These are phyloP conservation scores for Patella ulyssiponensis DNA, from an alignment of 2,888 invertebrate genomes.

Conservation along the genomic window DNA sequence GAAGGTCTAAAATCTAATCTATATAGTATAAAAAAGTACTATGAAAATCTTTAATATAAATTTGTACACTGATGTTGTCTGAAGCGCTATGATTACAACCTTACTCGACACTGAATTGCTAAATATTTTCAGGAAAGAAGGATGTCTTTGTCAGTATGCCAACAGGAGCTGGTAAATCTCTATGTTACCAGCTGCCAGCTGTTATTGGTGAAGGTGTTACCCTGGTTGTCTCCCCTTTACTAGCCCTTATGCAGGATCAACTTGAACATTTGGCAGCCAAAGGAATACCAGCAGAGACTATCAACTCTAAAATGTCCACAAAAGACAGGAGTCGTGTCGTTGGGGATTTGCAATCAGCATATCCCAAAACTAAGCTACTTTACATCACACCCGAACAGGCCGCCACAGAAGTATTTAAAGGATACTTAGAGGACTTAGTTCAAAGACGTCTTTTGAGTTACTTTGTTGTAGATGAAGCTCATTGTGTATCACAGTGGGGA, in stretches of 20 bases:
- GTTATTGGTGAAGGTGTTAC: constrained; percentile 84
- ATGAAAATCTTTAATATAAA: too few relatives aligned
- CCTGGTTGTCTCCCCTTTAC: constrained; percentile 93
- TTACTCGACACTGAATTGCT: neutral
- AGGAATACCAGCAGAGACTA: constrained; percentile 87
- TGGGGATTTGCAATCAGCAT: constrained; percentile 80
- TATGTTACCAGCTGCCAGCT: constrained; percentile 97
- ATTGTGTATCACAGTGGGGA: constrained; percentile 94
- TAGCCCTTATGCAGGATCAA: constrained; percentile 96
- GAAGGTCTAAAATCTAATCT: too few relatives aligned
- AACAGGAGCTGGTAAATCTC: constrained; percentile 94
- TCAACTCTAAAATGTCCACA: constrained; percentile 90
- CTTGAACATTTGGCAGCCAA: constrained; percentile 85
- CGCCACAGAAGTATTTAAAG: constrained; percentile 77
- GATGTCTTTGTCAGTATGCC: constrained; percentile 99
- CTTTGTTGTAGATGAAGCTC: constrained; percentile 91
- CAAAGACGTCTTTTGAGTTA: constrained; percentile 87
- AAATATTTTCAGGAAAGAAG: constrained; percentile 74
- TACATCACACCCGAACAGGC: constrained; percentile 98
- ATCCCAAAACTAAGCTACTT: constrained; percentile 86
- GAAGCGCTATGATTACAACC: neutral
- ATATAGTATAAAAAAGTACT: too few relatives aligned
- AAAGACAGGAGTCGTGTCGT: constrained; percentile 83
- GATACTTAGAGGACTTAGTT: constrained; percentile 79
- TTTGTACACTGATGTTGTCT: neutral